Conservation (phyloP, 2,888 invertebrate genomes). For the Drosophila colorata region DNA sequence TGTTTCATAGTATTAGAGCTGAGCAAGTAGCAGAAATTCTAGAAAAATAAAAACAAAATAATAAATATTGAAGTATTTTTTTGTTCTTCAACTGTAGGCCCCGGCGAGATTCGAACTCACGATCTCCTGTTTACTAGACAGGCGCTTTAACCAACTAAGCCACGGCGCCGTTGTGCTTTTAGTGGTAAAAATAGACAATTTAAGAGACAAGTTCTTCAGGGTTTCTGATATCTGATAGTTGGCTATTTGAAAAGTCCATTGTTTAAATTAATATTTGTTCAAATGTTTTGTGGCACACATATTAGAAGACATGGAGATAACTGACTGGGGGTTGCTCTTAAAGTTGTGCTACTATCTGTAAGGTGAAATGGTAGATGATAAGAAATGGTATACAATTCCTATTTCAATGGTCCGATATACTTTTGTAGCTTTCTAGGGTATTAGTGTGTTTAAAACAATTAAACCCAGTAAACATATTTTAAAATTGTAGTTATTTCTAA, state of each 20-base stretch:
- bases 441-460: no score
- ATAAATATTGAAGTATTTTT: background rate
- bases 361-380: background rate
- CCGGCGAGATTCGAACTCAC: conserved; percentile 85
- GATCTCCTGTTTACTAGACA: conserved; percentile 85
- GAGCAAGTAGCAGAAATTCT: conserved; percentile 5
- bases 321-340: background rate
- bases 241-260: conserved; percentile 34
- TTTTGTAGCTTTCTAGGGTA: no score
- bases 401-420: no score
- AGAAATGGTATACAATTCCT: no score
- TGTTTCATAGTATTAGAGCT: conserved; percentile 30
- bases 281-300: conserved; percentile 30
- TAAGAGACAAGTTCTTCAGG: conserved; percentile 2
- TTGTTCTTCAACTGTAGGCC: conserved; percentile 58
- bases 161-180: conserved; percentile 78
- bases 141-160: conserved; percentile 85
- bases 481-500: no score
- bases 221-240: conserved; percentile 5
- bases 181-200: conserved; percentile 19
- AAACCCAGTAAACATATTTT: no score
- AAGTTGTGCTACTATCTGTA: background rate
- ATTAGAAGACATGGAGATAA: conserved; percentile 18
- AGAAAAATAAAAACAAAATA: background rate
- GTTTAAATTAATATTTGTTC: conserved; percentile 56